Conservation (phyloP, 2,797 vertebrate genomes). For the Gymnocypris eckloni region DNA sequence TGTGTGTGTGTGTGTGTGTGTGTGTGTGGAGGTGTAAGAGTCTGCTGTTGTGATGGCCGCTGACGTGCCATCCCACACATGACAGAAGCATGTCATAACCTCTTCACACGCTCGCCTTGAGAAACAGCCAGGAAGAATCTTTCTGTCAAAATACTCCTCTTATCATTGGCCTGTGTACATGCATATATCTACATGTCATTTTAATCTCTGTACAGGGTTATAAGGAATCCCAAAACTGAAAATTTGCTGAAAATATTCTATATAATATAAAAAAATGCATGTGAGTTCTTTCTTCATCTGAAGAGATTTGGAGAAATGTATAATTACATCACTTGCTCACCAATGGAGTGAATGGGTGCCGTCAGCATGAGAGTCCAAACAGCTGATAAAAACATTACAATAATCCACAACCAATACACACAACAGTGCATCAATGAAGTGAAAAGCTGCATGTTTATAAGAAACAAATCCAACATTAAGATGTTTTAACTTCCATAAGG, state of each 20-base stretch:
- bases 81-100: constrained; percentile 47
- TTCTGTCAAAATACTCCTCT: neutral
- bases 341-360: neutral
- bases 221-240: neutral
- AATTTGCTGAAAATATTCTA: neutral
- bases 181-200: neutral
- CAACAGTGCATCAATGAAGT: neutral
- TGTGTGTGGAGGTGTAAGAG: constrained; percentile 20
- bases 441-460: neutral
- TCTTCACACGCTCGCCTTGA: constrained; percentile 48
- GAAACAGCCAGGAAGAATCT: constrained; percentile 12
- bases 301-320: neutral
- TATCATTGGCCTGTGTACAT: neutral
- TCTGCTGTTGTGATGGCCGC: neutral
- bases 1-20: constrained; percentile 20
- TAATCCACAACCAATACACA: neutral
- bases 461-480: neutral
- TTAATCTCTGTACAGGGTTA: neutral
- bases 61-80: constrained; percentile 41
- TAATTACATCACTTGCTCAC: neutral
- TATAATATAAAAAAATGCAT: neutral
- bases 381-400: neutral
- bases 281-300: neutral
- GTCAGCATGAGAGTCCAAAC: neutral
- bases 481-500: neutral